These are phyloP conservation scores for Percina caprodes DNA, from an alignment of 2,113 vertebrate species.

Conservation along the genomic window DNA sequence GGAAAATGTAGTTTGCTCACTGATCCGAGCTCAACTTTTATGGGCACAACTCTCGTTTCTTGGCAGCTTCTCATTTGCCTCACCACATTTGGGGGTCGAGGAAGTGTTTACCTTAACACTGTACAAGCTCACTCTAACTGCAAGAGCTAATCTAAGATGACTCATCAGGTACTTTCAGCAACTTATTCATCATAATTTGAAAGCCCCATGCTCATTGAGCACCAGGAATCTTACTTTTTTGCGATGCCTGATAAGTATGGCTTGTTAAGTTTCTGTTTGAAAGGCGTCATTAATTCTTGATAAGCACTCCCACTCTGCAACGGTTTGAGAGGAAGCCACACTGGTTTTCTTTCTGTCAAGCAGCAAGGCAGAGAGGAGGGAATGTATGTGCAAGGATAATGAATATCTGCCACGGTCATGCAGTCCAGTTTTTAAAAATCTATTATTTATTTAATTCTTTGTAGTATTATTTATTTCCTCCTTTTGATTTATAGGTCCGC, in stretches of 20 bases:
- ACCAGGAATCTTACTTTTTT: constrained; percentile 27
- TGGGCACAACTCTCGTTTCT: constrained; percentile 8
- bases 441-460: background rate
- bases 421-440: constrained; percentile 22
- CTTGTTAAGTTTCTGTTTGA: constrained; percentile 59
- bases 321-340: constrained; percentile 44
- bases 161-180: constrained; percentile 58
- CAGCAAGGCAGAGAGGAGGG: constrained; percentile 29
- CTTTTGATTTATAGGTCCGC: background rate
- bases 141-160: constrained; percentile 51
- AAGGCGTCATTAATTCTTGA: constrained; percentile 70
- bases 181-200: constrained; percentile 54
- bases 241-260: constrained; percentile 50
- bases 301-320: constrained; percentile 53
- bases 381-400: background rate
- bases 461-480: background rate
- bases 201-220: constrained; percentile 32
- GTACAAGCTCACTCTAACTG: constrained; percentile 19
- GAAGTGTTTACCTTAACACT: constrained; percentile 25
- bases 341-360: constrained; percentile 26
- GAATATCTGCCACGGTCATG: background rate
- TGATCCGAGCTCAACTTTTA: constrained; percentile 47
- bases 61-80: constrained; percentile 19
- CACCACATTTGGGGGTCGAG: background rate
- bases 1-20: constrained; percentile 65